Evolutionary conservation across 2,113 vertebrate genomes (phyloP).

Genomic region (Gavia stellata): DNA sequence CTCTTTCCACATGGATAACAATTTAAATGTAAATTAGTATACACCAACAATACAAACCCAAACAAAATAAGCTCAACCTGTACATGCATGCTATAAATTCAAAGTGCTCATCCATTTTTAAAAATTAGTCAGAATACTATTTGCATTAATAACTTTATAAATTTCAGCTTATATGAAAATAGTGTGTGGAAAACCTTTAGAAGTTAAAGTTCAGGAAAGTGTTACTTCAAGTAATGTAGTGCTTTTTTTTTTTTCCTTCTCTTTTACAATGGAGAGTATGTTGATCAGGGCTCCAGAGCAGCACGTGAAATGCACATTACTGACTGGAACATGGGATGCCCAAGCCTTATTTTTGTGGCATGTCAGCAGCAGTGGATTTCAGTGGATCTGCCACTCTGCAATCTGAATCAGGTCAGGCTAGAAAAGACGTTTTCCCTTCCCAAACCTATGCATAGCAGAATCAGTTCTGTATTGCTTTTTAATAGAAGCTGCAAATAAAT

Average conservation of each 20-base stretch:
- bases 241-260: neutral
- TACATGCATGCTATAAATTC: neutral
- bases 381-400: neutral
- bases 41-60: constrained; percentile 14
- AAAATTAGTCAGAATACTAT: neutral
- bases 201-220: neutral
- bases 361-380: neutral
- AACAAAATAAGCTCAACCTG: neutral
- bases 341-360: neutral
- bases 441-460: neutral
- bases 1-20: constrained; percentile 28
- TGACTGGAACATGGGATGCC: neutral
- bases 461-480: neutral
- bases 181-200: neutral
- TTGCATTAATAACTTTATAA: constrained; percentile 40
- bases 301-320: neutral
- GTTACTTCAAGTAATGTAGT: neutral
- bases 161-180: neutral
- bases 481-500: neutral
- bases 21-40: constrained; percentile 69
- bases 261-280: neutral
- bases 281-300: neutral
- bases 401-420: neutral
- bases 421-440: neutral
- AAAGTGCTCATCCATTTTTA: neutral